Evolutionary conservation across 2,888 invertebrate species (phyloP).

Genomic region (Shargacucullia verbasci): DNA sequence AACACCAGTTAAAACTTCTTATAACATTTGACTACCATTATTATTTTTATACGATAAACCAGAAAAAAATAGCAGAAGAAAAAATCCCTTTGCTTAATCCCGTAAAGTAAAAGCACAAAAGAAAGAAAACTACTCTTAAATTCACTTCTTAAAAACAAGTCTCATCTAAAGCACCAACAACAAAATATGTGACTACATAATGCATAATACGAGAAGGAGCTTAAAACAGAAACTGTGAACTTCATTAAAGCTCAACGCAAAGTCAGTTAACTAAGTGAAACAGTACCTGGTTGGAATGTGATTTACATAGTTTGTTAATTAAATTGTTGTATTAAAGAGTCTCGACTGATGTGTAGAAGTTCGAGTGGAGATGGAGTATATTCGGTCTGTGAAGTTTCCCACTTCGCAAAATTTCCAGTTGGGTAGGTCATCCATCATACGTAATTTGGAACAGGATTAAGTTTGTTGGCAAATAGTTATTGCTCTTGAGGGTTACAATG

Average conservation of each 20-base stretch:
- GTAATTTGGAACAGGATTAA: conserved; percentile 27
- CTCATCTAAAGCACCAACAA: conserved; percentile 20
- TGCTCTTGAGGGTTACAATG: conserved; percentile 8
- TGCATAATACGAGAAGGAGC: conserved; percentile 45
- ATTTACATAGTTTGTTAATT: conserved; percentile 50
- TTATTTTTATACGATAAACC: no score
- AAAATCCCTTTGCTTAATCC: no score
- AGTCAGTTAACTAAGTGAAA: conserved; percentile 45
- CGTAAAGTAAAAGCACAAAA: no score
- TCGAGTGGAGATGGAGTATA: conserved; percentile 21
- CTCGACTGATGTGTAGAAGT: conserved; percentile 10
- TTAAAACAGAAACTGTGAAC: conserved; percentile 43
- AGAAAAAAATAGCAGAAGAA: neutral
- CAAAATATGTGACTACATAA: conserved; percentile 28
- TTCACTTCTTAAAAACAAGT: conserved; percentile 25
- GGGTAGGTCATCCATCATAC: conserved; percentile 33
- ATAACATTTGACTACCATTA: no score
- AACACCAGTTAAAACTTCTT: no score
- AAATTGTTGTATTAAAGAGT: conserved; percentile 46
- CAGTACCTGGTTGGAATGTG: conserved; percentile 39
- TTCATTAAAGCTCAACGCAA: conserved; percentile 34
- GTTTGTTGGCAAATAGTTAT: conserved; percentile 32
- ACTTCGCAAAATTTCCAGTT: conserved; percentile 25
- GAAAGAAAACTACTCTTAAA: conserved; percentile 27
- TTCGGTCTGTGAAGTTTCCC: conserved; percentile 14